A percentile compares a stretch with the other conserved stretches of the same genome.
Evolutionary conservation across 2,797 vertebrate genomes (phyloP).

Genomic region (Eulemur rubriventer): DNA sequence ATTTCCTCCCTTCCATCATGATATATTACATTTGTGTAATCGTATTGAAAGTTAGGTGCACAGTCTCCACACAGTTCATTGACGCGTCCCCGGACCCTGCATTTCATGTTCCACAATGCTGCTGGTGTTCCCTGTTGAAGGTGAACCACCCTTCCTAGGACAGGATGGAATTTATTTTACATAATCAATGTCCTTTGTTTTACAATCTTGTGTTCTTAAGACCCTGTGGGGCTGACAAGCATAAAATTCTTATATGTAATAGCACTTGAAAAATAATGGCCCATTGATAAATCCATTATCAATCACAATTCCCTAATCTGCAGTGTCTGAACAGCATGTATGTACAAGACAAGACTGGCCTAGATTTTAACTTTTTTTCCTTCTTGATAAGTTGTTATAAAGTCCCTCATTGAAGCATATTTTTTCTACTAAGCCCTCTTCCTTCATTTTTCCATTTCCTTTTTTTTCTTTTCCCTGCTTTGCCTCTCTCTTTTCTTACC

Average conservation of each 20-base stretch:
- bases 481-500: neutral
- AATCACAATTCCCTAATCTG: neutral
- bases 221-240: neutral
- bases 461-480: neutral
- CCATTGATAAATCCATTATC: constrained; percentile 47
- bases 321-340: neutral
- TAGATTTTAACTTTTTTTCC: neutral
- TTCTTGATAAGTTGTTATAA: neutral
- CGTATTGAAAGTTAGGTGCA: neutral
- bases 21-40: neutral
- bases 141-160: neutral
- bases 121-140: neutral
- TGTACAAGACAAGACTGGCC: neutral
- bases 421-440: neutral
- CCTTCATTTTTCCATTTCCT: neutral
- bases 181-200: constrained; percentile 38
- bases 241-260: constrained; percentile 15
- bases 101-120: neutral
- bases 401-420: neutral
- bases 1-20: constrained; percentile 24
- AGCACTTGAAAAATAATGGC: neutral
- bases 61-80: neutral
- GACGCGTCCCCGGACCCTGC: neutral
- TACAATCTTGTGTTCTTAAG: neutral
- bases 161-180: neutral